phyloP scores from a whole-genome alignment of 1,140 invertebrate species.

The Procambarus virginalis region DNA sequence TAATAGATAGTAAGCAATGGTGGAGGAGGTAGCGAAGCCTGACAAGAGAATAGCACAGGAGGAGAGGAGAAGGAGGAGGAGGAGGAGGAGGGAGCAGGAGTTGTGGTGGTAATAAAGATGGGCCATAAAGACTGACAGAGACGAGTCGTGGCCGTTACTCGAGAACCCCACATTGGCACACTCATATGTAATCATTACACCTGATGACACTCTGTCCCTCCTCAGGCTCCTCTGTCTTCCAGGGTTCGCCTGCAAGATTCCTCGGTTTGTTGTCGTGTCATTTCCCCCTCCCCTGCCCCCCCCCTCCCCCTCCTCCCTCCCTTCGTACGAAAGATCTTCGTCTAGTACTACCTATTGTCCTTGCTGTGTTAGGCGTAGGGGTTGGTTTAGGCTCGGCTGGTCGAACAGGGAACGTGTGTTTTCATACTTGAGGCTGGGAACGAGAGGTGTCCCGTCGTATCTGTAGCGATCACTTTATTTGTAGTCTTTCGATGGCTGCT shows the following conservation, averaged over 20 bases:
- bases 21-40: neutral
- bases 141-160: constrained; percentile 67
- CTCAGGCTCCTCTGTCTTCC: constrained; percentile 53
- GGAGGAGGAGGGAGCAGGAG: constrained; percentile 59
- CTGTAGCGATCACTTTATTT: too few species aligned
- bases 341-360: too few species aligned
- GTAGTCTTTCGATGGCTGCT: too few species aligned
- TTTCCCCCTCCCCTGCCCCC: neutral
- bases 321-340: too few species aligned
- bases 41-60: constrained; percentile 3
- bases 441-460: too few species aligned
- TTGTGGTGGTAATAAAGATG: constrained; percentile 68
- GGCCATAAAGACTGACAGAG: constrained; percentile 67
- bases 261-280: constrained; percentile 28
- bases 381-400: too few species aligned
- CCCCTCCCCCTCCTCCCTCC: too few species aligned
- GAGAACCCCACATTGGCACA: constrained; percentile 66
- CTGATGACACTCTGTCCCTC: constrained; percentile 67
- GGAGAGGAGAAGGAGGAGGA: constrained; percentile 4
- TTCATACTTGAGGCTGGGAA: too few species aligned
- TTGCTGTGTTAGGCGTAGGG: too few species aligned
- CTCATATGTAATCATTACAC: constrained; percentile 68
- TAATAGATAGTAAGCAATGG: constrained; percentile 17
- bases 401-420: too few species aligned
- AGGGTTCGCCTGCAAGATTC: constrained; percentile 29